Conservation (phyloP, 2,888 invertebrate species). For the Thymelicus lineola region DNA sequence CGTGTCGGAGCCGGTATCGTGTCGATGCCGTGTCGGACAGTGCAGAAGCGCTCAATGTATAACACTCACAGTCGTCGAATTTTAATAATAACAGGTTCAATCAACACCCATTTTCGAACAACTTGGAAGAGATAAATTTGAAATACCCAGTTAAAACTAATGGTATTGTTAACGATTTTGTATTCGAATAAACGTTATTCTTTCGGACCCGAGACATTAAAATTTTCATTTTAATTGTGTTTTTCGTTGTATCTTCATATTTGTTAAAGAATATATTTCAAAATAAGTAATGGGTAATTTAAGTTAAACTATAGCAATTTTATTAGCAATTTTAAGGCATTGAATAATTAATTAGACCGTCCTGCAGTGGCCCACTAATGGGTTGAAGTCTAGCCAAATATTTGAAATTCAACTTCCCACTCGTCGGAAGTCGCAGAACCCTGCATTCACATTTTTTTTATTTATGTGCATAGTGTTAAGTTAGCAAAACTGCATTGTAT, state of each 20-base stretch:
- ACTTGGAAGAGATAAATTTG: neutral
- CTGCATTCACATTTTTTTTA: neutral
- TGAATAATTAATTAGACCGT: neutral
- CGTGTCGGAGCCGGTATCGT: no score
- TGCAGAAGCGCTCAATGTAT: no score
- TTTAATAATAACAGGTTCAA: neutral
- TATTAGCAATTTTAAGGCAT: no score
- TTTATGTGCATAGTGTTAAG: neutral
- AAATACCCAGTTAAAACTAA: neutral
- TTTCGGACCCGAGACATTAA: no score
- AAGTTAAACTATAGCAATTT: no score
- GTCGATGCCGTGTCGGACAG: no score
- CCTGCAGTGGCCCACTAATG: neutral
- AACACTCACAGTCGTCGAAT: neutral
- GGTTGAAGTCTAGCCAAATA: conserved; percentile 2
- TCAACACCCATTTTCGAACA: neutral
- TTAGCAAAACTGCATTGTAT: neutral
- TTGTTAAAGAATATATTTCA: no score
- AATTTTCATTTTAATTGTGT: no score
- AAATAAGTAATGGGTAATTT: no score
- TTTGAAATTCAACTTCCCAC: neutral
- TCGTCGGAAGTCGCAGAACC: neutral
- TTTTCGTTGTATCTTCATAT: no score
- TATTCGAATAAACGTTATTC: neutral
- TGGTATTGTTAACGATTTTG: neutral